A percentile compares a stretch with the other conserved stretches of the same genome.
Evolutionary conservation across 2,113 vertebrate genomes (phyloP).

Genomic region (Dunckerocampus dactyliophorus): DNA sequence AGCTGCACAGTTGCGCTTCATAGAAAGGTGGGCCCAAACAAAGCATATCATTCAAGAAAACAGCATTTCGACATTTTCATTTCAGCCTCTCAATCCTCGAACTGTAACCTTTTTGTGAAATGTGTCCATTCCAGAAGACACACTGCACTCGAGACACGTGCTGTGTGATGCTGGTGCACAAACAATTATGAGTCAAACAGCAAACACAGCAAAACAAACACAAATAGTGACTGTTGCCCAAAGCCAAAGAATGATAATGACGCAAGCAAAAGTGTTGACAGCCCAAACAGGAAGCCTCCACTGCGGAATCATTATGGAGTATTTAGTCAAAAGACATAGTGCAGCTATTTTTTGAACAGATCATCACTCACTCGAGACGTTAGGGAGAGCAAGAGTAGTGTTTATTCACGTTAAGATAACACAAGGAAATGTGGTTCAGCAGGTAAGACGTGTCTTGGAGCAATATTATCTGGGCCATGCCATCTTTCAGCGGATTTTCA

Average conservation of each 20-base stretch:
- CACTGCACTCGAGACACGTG: slow-evolving; percentile 2
- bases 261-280: slow-evolving; percentile 9
- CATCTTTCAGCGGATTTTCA: slow-evolving; percentile 23
- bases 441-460: slow-evolving; percentile 57
- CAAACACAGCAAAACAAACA: slow-evolving; percentile 12
- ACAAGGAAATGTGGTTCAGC: slow-evolving; percentile 57
- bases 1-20: slow-evolving; percentile 66
- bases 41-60: slow-evolving; percentile 46
- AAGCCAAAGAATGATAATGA: slow-evolving; percentile 17
- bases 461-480: slow-evolving; percentile 35
- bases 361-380: slow-evolving; percentile 4
- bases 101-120: slow-evolving; percentile 13
- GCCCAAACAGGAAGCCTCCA: slow-evolving; percentile 4
- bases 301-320: slow-evolving; percentile 1
- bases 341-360: slow-evolving; percentile 20
- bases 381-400: slow-evolving; percentile 4
- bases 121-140: slow-evolving; percentile 24
- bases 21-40: slow-evolving; percentile 60
- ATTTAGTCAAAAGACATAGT: slow-evolving; percentile 5
- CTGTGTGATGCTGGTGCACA: slow-evolving; percentile 8
- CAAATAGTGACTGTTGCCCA: slow-evolving; percentile 12
- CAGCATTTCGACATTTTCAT: not conserved
- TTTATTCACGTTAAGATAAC: slow-evolving; percentile 31
- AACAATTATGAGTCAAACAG: slow-evolving; percentile 4
- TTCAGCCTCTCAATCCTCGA: not conserved